Conservation (phyloP, 2,797 vertebrate genomes). For the Hybognathus amarus region DNA sequence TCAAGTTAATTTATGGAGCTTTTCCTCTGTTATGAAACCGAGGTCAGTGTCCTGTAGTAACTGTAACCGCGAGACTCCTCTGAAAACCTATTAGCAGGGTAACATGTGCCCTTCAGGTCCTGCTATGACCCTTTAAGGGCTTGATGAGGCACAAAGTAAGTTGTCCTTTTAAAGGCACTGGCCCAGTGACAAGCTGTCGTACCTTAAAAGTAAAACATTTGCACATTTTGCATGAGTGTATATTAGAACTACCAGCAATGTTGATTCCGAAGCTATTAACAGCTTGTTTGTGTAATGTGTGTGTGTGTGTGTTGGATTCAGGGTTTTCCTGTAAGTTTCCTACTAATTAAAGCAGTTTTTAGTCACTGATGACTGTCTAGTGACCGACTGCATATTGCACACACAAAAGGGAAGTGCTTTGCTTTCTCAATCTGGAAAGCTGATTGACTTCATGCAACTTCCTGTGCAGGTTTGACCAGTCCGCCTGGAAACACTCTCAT, state of each 20-base stretch:
- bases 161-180: neutral
- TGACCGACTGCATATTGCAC: neutral
- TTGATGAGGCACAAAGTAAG: neutral
- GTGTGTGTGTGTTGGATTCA: neutral
- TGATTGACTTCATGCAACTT: neutral
- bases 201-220: neutral
- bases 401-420: neutral
- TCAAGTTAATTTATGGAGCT: neutral
- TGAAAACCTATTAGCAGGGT: neutral
- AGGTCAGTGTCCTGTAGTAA: neutral
- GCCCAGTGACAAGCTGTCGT: too few relatives aligned
- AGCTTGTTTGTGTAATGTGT: neutral
- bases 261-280: neutral
- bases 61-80: neutral
- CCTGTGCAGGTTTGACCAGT: neutral
- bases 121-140: neutral
- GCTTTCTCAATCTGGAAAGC: neutral
- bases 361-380: neutral
- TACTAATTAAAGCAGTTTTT: neutral
- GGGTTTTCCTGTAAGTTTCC: neutral
- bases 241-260: neutral
- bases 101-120: neutral
- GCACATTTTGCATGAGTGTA: neutral
- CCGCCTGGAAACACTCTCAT: neutral
- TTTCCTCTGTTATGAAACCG: slow-evolving; percentile 22